Evolutionary conservation across 2,797 vertebrate genomes (phyloP), one percentile per base, ranked within the genome.

Genomic region (Loriculus beryllinus): DNA sequence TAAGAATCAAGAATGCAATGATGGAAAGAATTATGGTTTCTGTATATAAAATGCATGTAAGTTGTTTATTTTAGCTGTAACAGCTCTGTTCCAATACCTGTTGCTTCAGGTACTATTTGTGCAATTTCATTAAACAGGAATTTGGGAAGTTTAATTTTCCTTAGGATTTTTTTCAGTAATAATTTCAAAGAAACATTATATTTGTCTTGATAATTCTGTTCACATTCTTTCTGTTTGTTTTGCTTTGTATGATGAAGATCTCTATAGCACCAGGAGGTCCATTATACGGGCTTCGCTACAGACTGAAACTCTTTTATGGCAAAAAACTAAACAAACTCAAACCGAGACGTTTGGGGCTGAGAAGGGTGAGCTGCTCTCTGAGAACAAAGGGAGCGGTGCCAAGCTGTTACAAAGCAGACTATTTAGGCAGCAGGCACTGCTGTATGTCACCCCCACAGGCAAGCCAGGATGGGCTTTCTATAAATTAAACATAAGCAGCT

Each of bases 21-120:
- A 90, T 7, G 19, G 77, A 60, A 93, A 89, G 80, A 90, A 96
- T 97, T 94, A 78, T 93, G 95, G 97, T 95, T 91, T 96, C 76
- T 76, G 22, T 12, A 18, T 42, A 42, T 40, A 85, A 87, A 78
- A 81, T 83, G 37, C 35, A 52, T 82, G 75, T 90, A 82, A 90
- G 7, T 64, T 91, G 62, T 85, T 71, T 60, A 52, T 75, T 95
- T 92, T 63, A 72, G 23, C 47, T 89, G 48, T 48, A 82, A 71
- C 39, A 69, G n/a, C 26, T 84, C 35, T 69, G 5, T 68, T 86
- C 35, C 25, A 33, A 14, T 59, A 80, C 40, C 51, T 91, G 40
- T 81, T 77, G 40, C 19, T 85, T 78, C 87, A 56, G 43, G 31
- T 83, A 63, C 47, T 82, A 18, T 48, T 54, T 56, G 48, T 39